Conservation (phyloP, 2,113 vertebrate species). For the Hypocryptadius cinnamomeus region DNA sequence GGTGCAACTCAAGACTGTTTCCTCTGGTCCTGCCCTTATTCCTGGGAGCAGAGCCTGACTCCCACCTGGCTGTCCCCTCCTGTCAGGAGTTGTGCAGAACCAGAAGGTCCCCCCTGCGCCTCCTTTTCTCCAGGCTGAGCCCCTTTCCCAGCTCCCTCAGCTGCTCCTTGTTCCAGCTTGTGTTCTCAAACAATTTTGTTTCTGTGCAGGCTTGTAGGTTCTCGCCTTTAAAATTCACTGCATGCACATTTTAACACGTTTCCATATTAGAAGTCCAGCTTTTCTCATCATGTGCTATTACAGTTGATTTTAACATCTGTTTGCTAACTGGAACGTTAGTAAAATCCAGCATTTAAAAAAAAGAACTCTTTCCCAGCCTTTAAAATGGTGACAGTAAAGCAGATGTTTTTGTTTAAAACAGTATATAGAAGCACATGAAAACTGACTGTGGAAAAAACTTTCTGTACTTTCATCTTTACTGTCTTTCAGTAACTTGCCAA, state of each 20-base stretch:
- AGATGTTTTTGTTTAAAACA: slow-evolving; percentile 41
- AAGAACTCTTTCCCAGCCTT: background rate
- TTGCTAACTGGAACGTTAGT: background rate
- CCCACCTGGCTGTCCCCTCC: background rate
- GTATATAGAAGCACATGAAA: background rate
- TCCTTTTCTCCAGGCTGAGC: background rate
- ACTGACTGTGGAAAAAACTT: background rate
- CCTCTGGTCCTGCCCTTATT: background rate
- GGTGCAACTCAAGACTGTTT: background rate
- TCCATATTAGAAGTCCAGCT: background rate
- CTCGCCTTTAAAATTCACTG: background rate
- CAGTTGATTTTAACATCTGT: background rate
- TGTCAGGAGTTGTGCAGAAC: background rate
- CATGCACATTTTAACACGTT: background rate
- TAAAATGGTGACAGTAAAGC: background rate
- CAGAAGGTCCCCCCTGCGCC: background rate
- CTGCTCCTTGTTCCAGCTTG: background rate
- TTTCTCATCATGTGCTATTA: background rate
- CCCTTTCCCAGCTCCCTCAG: background rate
- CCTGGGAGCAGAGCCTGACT: background rate
- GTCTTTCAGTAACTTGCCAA: background rate
- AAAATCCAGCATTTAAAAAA: background rate
- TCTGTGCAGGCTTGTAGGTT: background rate
- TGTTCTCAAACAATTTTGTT: background rate
- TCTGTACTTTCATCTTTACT: slow-evolving; percentile 20